Evolutionary conservation across 1,140 invertebrate genomes (phyloP).

Genomic region (Batillaria attramentaria): DNA sequence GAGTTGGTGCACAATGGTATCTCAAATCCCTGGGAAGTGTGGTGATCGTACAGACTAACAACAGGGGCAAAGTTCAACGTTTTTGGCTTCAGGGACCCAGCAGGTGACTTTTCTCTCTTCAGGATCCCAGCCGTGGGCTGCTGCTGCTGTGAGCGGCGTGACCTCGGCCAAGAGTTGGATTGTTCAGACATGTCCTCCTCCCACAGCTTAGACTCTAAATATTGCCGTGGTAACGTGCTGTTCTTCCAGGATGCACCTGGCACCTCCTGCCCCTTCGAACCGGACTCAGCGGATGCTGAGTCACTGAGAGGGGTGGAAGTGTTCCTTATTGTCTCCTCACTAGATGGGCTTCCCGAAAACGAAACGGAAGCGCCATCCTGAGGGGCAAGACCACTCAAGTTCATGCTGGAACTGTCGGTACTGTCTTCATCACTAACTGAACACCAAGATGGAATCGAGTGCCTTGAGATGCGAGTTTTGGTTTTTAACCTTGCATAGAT

Average conservation of each 20-base stretch:
- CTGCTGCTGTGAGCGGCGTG: conserved; percentile 33
- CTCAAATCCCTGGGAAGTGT: conserved; percentile 47
- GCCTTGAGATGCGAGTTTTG: conserved; percentile 53
- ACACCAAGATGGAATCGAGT: conserved; percentile 54
- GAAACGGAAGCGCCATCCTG: conserved; percentile 18
- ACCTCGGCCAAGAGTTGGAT: conserved; percentile 63
- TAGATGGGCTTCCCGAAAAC: conserved; percentile 18
- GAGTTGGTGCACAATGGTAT: conserved; percentile 45
- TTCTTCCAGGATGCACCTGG: conserved; percentile 19
- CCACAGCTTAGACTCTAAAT: conserved; percentile 35
- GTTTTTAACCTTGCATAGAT: conserved; percentile 54
- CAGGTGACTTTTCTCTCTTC: conserved; percentile 56
- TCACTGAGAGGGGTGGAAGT: background rate
- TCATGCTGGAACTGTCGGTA: conserved; percentile 20
- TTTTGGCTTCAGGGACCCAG: conserved; percentile 50
- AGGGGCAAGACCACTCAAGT: background rate
- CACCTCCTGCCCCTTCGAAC: conserved; percentile 8
- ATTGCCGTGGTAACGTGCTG: conserved; percentile 30
- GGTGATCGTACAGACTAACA: conserved; percentile 59
- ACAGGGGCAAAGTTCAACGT: conserved; percentile 64
- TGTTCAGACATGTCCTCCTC: conserved; percentile 36
- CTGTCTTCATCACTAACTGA: conserved; percentile 57
- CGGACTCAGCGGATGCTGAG: background rate
- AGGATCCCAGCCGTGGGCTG: conserved; percentile 54
- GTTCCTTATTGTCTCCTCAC: background rate